A percentile compares a stretch with the other conserved stretches of the same genome.
Evolutionary conservation across 1,140 invertebrate species (phyloP).

Genomic region (Pseudomyrmex cubaensis): DNA sequence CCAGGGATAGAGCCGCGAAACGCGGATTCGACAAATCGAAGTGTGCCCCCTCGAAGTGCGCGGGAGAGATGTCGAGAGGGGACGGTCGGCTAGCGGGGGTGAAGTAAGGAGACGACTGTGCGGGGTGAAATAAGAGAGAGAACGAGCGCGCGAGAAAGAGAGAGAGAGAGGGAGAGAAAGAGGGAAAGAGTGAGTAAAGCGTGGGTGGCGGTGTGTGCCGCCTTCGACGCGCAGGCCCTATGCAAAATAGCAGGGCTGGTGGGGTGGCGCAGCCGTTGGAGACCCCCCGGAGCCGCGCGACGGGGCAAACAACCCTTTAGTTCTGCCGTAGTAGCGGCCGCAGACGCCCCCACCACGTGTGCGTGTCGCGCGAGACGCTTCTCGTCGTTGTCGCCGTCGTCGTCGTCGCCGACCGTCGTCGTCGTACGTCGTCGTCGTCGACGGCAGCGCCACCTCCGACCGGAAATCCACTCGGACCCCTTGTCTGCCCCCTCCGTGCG

Average conservation of each 20-base stretch:
- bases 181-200: slow-evolving; percentile 23
- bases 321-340: slow-evolving; percentile 83
- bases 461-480: slow-evolving; percentile 34
- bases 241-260: slow-evolving; percentile 82
- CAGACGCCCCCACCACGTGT: slow-evolving; percentile 84
- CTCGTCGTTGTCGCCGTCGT: slow-evolving; percentile 74
- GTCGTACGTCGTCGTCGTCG: slow-evolving; percentile 67
- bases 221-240: slow-evolving; percentile 83
- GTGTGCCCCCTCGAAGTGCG: slow-evolving; percentile 69
- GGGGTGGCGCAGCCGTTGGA: slow-evolving; percentile 71
- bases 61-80: slow-evolving; percentile 57
- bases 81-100: slow-evolving; percentile 26
- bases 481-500: not conserved
- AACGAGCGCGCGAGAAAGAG: slow-evolving; percentile 9
- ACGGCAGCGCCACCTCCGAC: slow-evolving; percentile 75
- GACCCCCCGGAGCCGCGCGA: slow-evolving; percentile 78
- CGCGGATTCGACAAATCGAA: slow-evolving; percentile 83
- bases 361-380: slow-evolving; percentile 77
- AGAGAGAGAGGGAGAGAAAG: slow-evolving; percentile 15
- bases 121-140: slow-evolving; percentile 65
- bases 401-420: slow-evolving; percentile 57
- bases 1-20: slow-evolving; percentile 74
- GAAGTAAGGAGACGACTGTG: slow-evolving; percentile 68
- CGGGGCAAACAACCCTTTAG: slow-evolving; percentile 85
- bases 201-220: slow-evolving; percentile 69